A percentile compares a stretch with the other conserved stretches of the same genome.
Conservation (phyloP, 2,888 invertebrate genomes). For the Halictus quadricinctus region DNA sequence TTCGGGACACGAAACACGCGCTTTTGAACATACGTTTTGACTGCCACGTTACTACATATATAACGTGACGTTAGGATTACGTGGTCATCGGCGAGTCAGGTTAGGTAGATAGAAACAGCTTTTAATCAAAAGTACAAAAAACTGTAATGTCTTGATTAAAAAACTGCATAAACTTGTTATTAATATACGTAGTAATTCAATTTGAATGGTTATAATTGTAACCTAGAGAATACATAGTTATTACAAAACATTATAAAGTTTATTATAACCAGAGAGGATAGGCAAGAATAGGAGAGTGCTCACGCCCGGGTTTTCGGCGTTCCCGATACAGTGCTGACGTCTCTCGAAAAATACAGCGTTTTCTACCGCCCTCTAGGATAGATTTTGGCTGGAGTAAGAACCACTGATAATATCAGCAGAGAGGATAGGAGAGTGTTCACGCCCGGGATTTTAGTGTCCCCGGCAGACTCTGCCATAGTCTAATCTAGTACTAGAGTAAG, state of each 20-base stretch:
- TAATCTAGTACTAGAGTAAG: too few species aligned
- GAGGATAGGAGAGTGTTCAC: too few species aligned
- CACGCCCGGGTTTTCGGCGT: too few species aligned
- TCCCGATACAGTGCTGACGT: too few species aligned
- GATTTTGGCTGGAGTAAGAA: too few species aligned
- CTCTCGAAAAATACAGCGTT: too few species aligned
- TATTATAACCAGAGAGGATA: background rate
- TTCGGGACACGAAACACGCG: constrained; percentile 39
- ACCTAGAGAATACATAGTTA: background rate
- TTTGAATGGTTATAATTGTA: background rate
- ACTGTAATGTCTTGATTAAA: background rate
- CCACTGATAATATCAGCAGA: too few species aligned
- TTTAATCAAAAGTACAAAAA: constrained; percentile 2
- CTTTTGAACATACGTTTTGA: constrained; percentile 30
- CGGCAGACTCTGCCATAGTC: too few species aligned
- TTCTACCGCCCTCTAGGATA: too few species aligned
- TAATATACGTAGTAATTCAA: background rate
- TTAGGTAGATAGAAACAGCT: constrained; percentile 33
- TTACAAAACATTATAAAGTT: background rate
- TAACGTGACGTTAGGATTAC: constrained; percentile 34
- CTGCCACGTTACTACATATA: constrained; percentile 24
- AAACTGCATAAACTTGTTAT: background rate
- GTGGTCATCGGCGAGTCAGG: constrained; percentile 37
- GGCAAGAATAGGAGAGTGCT: background rate
- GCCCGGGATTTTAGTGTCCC: too few species aligned